phyloP scores from a whole-genome alignment of 2,797 vertebrate genomes.

The Myotis pilosus region DNA sequence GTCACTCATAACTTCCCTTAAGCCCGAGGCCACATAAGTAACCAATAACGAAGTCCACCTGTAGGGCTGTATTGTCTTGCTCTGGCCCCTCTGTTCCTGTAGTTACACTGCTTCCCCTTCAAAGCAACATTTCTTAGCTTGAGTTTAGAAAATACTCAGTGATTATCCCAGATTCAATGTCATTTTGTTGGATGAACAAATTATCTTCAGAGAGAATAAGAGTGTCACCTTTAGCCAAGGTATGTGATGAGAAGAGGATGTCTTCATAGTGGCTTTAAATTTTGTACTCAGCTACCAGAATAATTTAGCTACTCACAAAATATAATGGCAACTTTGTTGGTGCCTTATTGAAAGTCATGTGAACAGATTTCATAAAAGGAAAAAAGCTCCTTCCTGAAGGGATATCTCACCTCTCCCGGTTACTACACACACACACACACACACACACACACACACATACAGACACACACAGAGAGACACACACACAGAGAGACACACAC shows the following conservation, averaged over 20 bases:
- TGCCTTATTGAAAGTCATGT: not conserved
- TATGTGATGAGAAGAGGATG: not conserved
- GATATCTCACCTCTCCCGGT: not conserved
- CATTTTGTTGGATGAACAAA: slow-evolving; percentile 3
- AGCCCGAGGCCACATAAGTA: not conserved
- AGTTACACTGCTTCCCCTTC: not conserved
- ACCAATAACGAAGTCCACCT: not conserved
- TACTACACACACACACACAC: not conserved
- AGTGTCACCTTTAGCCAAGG: not conserved
- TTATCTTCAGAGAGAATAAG: not conserved
- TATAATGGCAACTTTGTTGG: not conserved
- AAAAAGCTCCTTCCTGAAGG: not conserved
- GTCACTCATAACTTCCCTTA: not conserved
- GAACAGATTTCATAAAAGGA: not conserved
- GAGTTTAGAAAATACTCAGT: not conserved
- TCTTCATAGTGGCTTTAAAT: not conserved
- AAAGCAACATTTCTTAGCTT: slow-evolving; percentile 1
- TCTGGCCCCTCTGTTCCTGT: not conserved
- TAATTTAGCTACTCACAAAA: slow-evolving; percentile 21
- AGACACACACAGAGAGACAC: not conserved
- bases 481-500: not conserved
- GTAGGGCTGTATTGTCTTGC: not conserved
- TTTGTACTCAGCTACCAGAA: not conserved
- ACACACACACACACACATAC: not conserved
- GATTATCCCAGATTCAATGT: not conserved